Conservation (phyloP, 2,797 vertebrate species). For the Sebastes miniatus region DNA sequence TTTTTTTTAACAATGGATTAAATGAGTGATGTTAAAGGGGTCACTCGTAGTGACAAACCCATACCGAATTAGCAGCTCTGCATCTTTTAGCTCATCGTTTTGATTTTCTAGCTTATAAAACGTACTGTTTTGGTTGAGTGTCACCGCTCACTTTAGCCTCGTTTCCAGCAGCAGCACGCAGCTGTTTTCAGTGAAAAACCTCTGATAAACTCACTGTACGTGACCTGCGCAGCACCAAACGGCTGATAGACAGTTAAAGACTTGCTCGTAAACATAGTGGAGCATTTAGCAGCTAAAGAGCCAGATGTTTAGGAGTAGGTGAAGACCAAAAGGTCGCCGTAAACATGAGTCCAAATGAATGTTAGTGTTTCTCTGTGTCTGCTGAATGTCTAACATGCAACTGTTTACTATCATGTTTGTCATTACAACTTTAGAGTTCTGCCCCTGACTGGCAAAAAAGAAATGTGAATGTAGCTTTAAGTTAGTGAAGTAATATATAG, state of each 20-base stretch:
- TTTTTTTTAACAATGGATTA: neutral
- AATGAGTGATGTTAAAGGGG: neutral
- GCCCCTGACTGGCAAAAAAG: neutral
- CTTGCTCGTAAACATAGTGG: neutral
- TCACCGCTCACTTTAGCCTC: neutral
- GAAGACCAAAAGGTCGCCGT: neutral
- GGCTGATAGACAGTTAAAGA: neutral
- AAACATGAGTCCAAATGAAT: neutral
- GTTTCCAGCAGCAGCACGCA: neutral
- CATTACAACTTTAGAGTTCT: neutral
- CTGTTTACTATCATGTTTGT: neutral
- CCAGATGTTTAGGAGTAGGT: neutral
- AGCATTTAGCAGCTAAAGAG: neutral
- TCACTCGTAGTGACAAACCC: neutral
- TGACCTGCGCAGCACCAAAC: neutral
- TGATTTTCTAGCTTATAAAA: neutral
- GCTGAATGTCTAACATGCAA: neutral
- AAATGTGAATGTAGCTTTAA: neutral
- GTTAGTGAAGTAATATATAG: neutral
- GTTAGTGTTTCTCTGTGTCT: neutral
- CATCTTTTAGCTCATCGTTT: neutral
- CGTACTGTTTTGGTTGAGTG: neutral
- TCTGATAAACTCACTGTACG: neutral
- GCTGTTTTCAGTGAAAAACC: neutral
- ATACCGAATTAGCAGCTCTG: neutral